phyloP scores from a whole-genome alignment of 1,140 invertebrate genomes.

The Trichonephila inaurata region DNA sequence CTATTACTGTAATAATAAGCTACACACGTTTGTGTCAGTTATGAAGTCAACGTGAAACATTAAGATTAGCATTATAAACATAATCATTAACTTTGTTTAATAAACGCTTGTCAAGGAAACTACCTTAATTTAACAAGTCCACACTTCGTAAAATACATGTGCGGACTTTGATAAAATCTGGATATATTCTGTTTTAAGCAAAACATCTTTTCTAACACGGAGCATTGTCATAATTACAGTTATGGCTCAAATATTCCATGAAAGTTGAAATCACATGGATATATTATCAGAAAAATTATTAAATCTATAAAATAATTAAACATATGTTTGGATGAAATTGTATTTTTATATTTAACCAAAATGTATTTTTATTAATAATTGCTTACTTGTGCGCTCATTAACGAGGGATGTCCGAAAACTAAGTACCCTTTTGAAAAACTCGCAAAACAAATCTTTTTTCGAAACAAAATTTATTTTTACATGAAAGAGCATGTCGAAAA shows the following conservation, averaged over 20 bases:
- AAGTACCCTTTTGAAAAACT: too few relatives aligned
- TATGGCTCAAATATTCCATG: neutral
- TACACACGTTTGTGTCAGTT: neutral
- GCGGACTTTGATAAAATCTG: neutral
- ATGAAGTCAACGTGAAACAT: neutral
- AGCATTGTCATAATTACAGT: neutral
- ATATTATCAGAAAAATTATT: neutral
- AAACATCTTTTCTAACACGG: neutral
- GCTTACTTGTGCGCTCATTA: too few relatives aligned
- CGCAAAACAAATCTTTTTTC: too few relatives aligned
- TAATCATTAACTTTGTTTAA: constrained; percentile 14
- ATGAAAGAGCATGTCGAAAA: too few relatives aligned
- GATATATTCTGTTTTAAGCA: neutral
- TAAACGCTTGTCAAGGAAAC: neutral
- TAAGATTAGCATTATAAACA: neutral
- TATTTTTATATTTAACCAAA: too few relatives aligned
- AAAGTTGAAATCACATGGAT: neutral
- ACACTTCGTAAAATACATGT: neutral
- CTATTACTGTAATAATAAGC: too few relatives aligned
- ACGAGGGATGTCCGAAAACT: too few relatives aligned
- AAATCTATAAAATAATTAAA: too few relatives aligned
- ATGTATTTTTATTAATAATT: too few relatives aligned
- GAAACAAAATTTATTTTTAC: too few relatives aligned
- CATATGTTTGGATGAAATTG: too few relatives aligned
- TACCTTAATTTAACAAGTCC: neutral